Percentiles rank a stretch among this genome's conserved stretches.
Conservation (phyloP, 2,797 vertebrate genomes). For the Clarias laeviceps region DNA sequence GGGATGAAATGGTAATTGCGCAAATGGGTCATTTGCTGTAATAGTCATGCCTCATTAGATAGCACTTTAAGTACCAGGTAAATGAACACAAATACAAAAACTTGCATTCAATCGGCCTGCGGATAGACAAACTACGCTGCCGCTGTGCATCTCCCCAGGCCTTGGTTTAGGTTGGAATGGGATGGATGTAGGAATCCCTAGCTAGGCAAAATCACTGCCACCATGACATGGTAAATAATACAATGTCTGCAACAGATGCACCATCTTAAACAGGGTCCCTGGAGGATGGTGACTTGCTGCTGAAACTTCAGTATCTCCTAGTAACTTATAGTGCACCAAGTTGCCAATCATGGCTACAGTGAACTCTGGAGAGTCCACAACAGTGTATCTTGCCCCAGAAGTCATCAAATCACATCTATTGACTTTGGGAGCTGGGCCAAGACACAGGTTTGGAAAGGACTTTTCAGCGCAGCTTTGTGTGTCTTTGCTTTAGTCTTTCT, state of each 20-base stretch:
- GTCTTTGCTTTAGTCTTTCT: neutral
- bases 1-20: slow-evolving; percentile 14
- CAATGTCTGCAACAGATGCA: neutral
- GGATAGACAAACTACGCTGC: neutral
- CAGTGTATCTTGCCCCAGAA: neutral
- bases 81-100: neutral
- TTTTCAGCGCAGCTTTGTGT: neutral
- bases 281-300: neutral
- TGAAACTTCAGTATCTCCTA: neutral
- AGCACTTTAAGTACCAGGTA: slow-evolving; percentile 15
- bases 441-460: neutral
- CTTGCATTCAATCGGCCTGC: neutral
- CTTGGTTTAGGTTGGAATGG: neutral
- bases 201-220: neutral
- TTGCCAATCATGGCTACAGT: neutral
- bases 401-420: neutral
- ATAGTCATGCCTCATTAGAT: slow-evolving; percentile 10
- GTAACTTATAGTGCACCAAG: neutral
- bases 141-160: neutral
- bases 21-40: slow-evolving; percentile 11
- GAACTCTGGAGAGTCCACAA: neutral
- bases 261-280: neutral
- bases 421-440: neutral
- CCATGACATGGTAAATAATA: neutral
- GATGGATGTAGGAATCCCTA: neutral